phyloP scores from a whole-genome alignment of 2,113 vertebrate genomes.

The Cinclus cinclus region DNA sequence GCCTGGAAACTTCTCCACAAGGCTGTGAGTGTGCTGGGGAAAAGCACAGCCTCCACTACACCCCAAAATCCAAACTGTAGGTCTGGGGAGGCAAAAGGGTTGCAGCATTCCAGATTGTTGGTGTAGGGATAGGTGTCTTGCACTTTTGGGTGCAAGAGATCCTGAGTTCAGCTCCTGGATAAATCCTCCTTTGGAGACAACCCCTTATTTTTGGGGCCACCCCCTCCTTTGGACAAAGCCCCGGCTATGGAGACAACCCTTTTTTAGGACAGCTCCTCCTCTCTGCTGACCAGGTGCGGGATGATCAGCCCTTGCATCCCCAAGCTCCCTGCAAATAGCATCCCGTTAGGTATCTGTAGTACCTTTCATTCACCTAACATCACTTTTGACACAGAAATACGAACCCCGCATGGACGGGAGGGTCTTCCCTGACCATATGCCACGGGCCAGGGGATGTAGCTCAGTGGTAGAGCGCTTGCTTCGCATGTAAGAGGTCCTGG shows the following conservation, averaged over 20 bases:
- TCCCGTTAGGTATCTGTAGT: fast-evolving
- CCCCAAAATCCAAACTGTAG: background rate
- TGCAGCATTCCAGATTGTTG: background rate
- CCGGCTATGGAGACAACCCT: background rate
- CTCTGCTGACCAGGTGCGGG: background rate
- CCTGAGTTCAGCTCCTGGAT: background rate
- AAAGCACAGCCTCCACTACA: background rate
- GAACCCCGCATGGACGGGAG: fast-evolving
- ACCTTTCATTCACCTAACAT: fast-evolving
- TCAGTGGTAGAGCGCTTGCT: constrained; percentile 17
- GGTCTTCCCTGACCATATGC: fast-evolving
- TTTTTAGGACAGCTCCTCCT: background rate
- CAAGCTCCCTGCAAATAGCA: background rate
- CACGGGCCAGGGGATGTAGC: fast-evolving
- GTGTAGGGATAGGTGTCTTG: constrained; percentile 64
- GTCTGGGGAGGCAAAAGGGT: background rate
- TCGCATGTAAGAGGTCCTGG: background rate
- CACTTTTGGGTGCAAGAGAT: constrained; percentile 58
- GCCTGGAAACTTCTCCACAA: too few species aligned
- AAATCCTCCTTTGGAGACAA: background rate
- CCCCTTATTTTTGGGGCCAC: background rate
- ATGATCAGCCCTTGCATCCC: background rate
- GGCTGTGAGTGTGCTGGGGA: background rate
- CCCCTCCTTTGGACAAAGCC: background rate
- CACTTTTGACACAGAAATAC: fast-evolving